These are phyloP conservation scores for Stenurella melanura DNA, from an alignment of 2,888 invertebrate species.

Conservation along the genomic window DNA sequence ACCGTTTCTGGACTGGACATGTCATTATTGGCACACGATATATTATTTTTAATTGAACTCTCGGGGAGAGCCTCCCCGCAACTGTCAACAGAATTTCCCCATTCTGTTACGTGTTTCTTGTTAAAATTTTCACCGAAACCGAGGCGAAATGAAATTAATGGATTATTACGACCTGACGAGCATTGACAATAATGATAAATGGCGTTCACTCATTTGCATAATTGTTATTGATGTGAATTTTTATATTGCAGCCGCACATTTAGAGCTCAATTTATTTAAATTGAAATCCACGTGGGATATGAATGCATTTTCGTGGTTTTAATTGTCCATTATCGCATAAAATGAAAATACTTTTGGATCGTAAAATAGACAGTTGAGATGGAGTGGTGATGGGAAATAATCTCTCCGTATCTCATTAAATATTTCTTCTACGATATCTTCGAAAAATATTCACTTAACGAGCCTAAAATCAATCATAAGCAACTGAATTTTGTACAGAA, in stretches of 20 bases:
- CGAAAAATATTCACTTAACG: no score
- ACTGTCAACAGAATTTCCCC: background rate
- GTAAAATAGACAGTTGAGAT: no score
- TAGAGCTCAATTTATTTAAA: background rate
- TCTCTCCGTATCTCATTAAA: no score
- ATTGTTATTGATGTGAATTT: slow-evolving; percentile 24
- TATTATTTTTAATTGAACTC: slow-evolving; percentile 1
- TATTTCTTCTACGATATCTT: no score
- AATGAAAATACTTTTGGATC: no score
- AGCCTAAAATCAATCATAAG: no score
- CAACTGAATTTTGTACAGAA: no score
- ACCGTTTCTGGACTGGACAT: background rate
- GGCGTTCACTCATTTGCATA: slow-evolving; percentile 18
- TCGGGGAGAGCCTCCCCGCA: background rate
- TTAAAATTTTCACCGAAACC: background rate
- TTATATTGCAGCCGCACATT: background rate
- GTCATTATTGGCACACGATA: background rate
- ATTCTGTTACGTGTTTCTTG: background rate
- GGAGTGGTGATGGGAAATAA: no score
- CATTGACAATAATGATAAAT: slow-evolving; percentile 30
- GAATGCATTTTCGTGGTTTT: no score
- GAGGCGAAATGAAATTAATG: slow-evolving; percentile 23
- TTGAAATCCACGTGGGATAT: no score
- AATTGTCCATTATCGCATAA: no score
- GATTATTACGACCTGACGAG: slow-evolving; percentile 28